phyloP scores from a whole-genome alignment of 2,113 vertebrate genomes.

The Myotis yumanensis region DNA sequence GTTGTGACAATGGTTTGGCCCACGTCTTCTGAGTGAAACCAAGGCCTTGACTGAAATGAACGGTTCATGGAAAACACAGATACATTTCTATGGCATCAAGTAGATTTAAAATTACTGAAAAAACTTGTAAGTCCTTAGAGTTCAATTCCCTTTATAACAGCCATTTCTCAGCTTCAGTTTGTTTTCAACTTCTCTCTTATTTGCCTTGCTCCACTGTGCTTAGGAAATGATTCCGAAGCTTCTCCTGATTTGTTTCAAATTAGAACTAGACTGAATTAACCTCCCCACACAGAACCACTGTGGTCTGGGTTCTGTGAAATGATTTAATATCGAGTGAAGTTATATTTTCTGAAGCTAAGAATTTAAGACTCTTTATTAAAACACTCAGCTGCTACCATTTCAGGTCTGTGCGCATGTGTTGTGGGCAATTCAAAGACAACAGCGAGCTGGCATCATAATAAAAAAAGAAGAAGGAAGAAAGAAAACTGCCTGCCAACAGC shows the following conservation, averaged over 20 bases:
- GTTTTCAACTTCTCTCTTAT: neutral
- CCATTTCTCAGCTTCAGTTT: conserved; percentile 25
- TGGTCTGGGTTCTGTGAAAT: conserved; percentile 4
- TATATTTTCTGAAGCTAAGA: conserved; percentile 21
- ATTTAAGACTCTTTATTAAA: conserved; percentile 4
- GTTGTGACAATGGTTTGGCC: neutral
- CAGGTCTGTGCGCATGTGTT: neutral
- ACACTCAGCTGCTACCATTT: neutral
- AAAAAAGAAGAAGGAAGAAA: neutral
- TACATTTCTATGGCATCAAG: neutral
- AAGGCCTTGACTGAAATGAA: neutral
- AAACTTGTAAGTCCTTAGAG: neutral
- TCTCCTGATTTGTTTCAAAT: conserved; percentile 33
- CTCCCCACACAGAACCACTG: neutral
- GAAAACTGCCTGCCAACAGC: neutral
- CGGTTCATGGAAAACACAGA: neutral
- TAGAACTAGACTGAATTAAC: conserved; percentile 50
- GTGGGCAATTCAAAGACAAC: neutral
- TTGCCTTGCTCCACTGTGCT: neutral
- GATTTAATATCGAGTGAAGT: neutral
- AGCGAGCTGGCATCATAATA: neutral
- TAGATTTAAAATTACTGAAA: neutral
- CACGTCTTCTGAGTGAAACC: neutral
- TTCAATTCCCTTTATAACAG: neutral
- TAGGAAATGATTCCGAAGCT: conserved; percentile 20